Evolutionary conservation across 2,113 vertebrate species (phyloP).

Genomic region (Austrofundulus limnaeus): DNA sequence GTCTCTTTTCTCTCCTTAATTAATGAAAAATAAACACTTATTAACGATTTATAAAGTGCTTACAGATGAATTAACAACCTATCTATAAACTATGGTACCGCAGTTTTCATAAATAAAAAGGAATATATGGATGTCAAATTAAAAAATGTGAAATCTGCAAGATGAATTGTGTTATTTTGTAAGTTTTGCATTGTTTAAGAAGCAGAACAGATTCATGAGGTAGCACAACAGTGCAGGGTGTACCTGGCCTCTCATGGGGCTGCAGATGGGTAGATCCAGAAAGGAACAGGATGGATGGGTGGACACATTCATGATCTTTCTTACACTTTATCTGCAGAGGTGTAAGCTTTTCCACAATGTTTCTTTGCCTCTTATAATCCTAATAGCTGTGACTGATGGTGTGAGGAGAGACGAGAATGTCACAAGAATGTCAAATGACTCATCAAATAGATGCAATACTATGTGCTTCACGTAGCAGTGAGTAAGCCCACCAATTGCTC

Average conservation of each 20-base stretch:
- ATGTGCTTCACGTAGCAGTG: constrained; percentile 53
- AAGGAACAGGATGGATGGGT: too few relatives aligned
- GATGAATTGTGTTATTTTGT: not conserved
- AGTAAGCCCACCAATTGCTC: constrained; percentile 60
- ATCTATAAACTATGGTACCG: too few relatives aligned
- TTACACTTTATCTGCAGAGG: constrained; percentile 5
- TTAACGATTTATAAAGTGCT: too few relatives aligned
- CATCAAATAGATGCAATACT: constrained; percentile 45
- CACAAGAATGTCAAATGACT: constrained; percentile 65
- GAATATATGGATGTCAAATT: not conserved
- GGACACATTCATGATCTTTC: constrained; percentile 8
- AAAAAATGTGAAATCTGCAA: not conserved
- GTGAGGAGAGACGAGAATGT: constrained; percentile 51
- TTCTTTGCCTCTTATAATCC: constrained; percentile 30
- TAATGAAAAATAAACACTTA: too few relatives aligned
- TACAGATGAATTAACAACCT: too few relatives aligned
- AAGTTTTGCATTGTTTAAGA: constrained; percentile 7
- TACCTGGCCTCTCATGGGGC: too few relatives aligned
- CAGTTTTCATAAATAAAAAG: not conserved
- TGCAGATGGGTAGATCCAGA: too few relatives aligned
- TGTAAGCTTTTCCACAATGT: constrained; percentile 20
- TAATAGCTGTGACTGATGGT: constrained; percentile 48
- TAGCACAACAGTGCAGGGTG: too few relatives aligned
- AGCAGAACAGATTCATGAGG: not conserved
- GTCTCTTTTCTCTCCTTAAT: too few relatives aligned